These are phyloP conservation scores for Hydropsyche tenuis DNA, from an alignment of 1,140 invertebrate genomes.

Conservation along the genomic window DNA sequence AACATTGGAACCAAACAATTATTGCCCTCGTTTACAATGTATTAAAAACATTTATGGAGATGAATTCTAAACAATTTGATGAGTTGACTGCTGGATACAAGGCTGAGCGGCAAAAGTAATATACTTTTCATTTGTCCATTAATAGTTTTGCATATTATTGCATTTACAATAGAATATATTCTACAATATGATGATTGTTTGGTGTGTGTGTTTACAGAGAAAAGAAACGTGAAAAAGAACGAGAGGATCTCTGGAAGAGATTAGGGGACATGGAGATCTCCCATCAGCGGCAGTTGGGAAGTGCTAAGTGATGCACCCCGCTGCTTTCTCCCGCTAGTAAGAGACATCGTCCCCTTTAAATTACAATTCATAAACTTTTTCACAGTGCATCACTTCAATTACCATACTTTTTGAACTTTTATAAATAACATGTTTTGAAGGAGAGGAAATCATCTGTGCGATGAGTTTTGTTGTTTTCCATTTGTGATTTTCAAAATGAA, in stretches of 20 bases:
- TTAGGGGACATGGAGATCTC: constrained; percentile 83
- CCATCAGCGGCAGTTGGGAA: constrained; percentile 53
- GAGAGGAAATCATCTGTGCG: constrained; percentile 20
- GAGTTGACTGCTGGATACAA: constrained; percentile 98
- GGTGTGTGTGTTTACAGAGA: constrained; percentile 77
- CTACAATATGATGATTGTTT: not conserved
- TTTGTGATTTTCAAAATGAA: constrained; percentile 33
- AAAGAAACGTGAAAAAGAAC: constrained; percentile 92
- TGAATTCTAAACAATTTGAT: constrained; percentile 99
- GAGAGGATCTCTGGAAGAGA: constrained; percentile 94
- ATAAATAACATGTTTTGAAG: constrained; percentile 23
- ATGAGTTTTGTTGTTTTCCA: constrained; percentile 40
- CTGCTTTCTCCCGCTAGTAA: constrained; percentile 32
- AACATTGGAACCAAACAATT: constrained; percentile 99
- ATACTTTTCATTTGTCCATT: too few relatives aligned
- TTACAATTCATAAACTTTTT: constrained; percentile 36
- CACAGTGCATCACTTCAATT: constrained; percentile 42
- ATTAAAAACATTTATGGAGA: constrained; percentile 99
- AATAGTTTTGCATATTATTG: too few relatives aligned
- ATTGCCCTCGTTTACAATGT: constrained; percentile 99
- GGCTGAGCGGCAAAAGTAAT: constrained; percentile 95
- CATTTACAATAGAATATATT: too few relatives aligned
- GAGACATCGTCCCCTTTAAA: constrained; percentile 37
- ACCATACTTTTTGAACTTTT: constrained; percentile 35
- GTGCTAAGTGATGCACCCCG: constrained; percentile 44